Evolutionary conservation across 2,113 vertebrate genomes (phyloP), one percentile per base, ranked within the genome.

Genomic region (Procavia capensis): DNA sequence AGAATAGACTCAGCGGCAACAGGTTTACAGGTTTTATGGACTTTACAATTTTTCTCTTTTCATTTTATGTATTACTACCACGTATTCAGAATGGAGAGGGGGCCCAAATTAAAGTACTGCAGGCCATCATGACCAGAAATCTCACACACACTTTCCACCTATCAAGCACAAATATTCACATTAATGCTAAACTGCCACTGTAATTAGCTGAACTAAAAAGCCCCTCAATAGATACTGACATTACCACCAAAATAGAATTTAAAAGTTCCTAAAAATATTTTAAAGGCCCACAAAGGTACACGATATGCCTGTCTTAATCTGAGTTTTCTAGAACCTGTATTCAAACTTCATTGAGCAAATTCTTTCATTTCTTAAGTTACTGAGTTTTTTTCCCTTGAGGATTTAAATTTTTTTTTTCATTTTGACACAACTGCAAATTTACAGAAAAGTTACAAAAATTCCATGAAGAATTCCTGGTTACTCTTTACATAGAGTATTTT

Each of bases 171-270:
- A 85, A 90, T 84, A 85, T 85, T 34, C 7, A 54, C 47, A 13
- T 89, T 87, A n/a, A 59, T 45, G 24, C 22, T 95, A 83, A 39
- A n/a, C 76, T 79, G 79, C 57, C 43, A 84, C n/a, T 89, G 36
- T 85, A 88, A 50, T 92, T 92, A 85, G 63, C 64, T 74, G 45
- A 85, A 89, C 57, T 78, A 47, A 75, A 88, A 88, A 80, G 72
- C 25, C 68, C 24, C 59, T 92, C 43, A 88, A 54, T 27, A 86
- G 72, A 68, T 29, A 81, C n/a, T 41, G 76, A 54, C 39, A 43
- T 80, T 88, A 79, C 36, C 25, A 82, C 64, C 61, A 89, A 90
- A 81, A 74, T 45, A 17, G 63, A 87, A 68, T 36, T 41, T 24
- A 64, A 94, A 82, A 68, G 24, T 75, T 90, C 59, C 66, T 76